phyloP scores from a whole-genome alignment of 2,888 invertebrate species.

The Ectemnius cavifrons region DNA sequence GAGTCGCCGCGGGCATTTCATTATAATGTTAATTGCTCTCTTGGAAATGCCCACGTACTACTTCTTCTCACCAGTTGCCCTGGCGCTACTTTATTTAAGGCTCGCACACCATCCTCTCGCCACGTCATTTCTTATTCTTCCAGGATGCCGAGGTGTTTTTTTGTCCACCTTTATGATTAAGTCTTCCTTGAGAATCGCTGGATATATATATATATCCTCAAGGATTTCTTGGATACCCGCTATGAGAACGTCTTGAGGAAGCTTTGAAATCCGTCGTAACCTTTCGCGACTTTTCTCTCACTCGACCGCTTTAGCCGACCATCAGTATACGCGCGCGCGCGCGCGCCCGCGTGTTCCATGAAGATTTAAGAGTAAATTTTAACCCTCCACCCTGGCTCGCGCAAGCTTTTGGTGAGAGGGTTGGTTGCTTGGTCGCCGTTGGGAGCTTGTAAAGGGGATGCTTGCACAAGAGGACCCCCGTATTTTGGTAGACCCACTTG shows the following conservation, averaged over 20 bases:
- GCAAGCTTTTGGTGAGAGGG: not conserved
- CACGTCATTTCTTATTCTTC: not conserved
- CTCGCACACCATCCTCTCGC: not conserved
- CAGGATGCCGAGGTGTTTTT: not conserved
- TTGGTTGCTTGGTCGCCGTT: conserved; percentile 3
- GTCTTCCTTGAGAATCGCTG: too few species aligned
- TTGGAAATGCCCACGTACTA: not conserved
- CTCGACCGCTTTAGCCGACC: not conserved
- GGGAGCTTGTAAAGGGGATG: conserved; percentile 28
- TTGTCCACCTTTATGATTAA: too few species aligned
- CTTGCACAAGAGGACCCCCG: conserved; percentile 22
- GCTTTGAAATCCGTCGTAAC: not conserved
- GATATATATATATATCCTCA: not conserved
- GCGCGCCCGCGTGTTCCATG: not conserved
- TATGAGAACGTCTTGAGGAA: not conserved
- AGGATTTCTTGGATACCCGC: not conserved
- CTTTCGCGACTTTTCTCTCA: too few species aligned
- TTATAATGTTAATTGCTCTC: conserved; percentile 4
- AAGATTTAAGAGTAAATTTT: conserved; percentile 32
- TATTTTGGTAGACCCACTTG: conserved; percentile 55
- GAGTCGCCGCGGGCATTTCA: conserved; percentile 4
- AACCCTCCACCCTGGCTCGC: conserved; percentile 20
- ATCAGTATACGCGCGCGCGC: too few species aligned
- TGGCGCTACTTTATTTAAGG: not conserved
- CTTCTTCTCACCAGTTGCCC: not conserved